Percentiles rank a stretch among this genome's conserved stretches.
Evolutionary conservation across 2,113 vertebrate genomes (phyloP).

Genomic region (Tor tambroides): DNA sequence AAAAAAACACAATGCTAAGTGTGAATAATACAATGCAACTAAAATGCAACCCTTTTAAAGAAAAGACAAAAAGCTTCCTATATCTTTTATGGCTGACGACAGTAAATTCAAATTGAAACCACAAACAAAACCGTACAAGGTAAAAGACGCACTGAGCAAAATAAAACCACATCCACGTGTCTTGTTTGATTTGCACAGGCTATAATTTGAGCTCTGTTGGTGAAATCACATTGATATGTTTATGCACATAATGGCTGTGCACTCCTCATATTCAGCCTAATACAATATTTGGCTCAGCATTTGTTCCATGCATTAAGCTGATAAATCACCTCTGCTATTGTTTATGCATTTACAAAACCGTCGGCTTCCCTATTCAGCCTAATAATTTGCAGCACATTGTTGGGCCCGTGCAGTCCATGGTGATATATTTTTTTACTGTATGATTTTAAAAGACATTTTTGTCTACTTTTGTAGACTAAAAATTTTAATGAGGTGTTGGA

Average conservation of each 20-base stretch:
- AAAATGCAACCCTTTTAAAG: no score
- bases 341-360: neutral
- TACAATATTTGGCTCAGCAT: slow-evolving; percentile 6
- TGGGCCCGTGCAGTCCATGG: neutral
- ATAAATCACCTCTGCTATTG: neutral
- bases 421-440: neutral
- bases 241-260: neutral
- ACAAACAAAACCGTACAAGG: neutral
- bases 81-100: neutral
- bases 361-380: neutral
- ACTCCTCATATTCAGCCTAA: slow-evolving; percentile 5
- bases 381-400: neutral
- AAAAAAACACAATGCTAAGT: neutral
- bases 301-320: neutral
- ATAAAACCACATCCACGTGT: neutral
- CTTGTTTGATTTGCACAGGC: neutral
- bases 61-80: neutral
- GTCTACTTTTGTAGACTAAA: neutral
- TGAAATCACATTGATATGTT: slow-evolving; percentile 2
- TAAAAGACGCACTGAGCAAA: neutral
- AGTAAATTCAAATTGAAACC: neutral
- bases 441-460: neutral
- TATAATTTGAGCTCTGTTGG: neutral
- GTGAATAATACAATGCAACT: neutral
- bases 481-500: neutral